Base-by-base conservation (phyloP, 2,888 invertebrate species). In the Galerucella pusilla region DNA sequence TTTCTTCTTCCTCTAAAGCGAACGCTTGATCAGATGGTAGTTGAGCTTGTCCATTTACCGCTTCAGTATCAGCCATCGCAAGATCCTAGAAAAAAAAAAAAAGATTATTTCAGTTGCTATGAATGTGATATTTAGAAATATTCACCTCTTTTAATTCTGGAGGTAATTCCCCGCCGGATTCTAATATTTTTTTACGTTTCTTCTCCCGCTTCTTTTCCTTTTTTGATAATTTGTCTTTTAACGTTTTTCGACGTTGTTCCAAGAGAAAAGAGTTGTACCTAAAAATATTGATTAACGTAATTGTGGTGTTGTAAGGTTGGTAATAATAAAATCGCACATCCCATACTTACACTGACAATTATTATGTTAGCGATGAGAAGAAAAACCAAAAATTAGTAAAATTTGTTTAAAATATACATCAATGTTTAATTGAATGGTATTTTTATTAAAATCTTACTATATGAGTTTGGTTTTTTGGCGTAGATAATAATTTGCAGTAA, bases 131-230 rank as follows among this genome's bases (percentile, higher is more conserved):
- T 28, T 28, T 14, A 57, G 11, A 16, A 42, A 42, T 7, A 7
- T 42, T 77, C 81, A 85, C 87, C 80, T 86, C 81, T 73, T 67
- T 76, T 64, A 85, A 78, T 75, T 86, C 86, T 35, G 82, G 82
- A 42, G 86, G 81, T 76, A 87, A 71, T 69, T 81, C 78, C 68
- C 85, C 80, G 60, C 86, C 85, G 82, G 88, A 89, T 79, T 88
- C 88, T 77, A 89, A 88, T 76, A 90, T 89, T 85, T 91, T 92
- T 88, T 90, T 91, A 69, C 88, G 86, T 87, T 91, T 91, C 89
- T 93, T 94, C 84, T 94, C 93, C 85, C 91, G 91, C 86, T 92
- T 93, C n/a, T 92, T 89, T 84, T 94, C 93, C 84, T 92, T 92
- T 84, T 92, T 92, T 75, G 92, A 93, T 83, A 94, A 87, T 88